These are phyloP conservation scores for Daphoenositta chrysoptera DNA, from an alignment of 2,113 vertebrate genomes.

Conservation along the genomic window DNA sequence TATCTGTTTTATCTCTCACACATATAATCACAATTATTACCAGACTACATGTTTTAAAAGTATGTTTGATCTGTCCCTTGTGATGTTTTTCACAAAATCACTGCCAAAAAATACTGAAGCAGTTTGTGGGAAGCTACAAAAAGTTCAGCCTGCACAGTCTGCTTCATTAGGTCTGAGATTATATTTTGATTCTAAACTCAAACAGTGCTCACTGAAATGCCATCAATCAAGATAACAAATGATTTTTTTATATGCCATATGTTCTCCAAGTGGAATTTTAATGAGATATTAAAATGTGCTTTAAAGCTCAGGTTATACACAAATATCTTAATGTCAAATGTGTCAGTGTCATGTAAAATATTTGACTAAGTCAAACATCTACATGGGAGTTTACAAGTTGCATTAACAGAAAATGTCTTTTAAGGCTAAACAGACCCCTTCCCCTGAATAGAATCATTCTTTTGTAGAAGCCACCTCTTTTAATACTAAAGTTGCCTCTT, in stretches of 20 bases:
- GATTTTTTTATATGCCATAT: conserved; percentile 25
- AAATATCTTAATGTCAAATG: not conserved
- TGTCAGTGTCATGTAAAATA: not conserved
- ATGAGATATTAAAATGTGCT: not conserved
- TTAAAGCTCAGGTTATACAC: conserved; percentile 2
- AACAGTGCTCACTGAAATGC: conserved; percentile 12
- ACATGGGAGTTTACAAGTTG: not conserved
- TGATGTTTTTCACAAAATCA: not conserved
- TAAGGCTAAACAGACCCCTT: not conserved
- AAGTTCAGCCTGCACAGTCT: not conserved
- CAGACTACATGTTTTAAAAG: not conserved
- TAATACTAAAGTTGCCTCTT: not conserved
- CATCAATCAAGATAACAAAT: conserved; percentile 35
- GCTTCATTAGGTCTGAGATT: conserved; percentile 4
- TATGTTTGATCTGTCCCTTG: not conserved
- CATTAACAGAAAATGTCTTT: not conserved
- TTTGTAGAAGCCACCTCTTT: not conserved
- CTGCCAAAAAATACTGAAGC: not conserved
- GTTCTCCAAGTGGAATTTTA: conserved; percentile 36
- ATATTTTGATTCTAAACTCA: conserved; percentile 30
- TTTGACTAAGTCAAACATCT: not conserved
- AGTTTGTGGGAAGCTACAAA: conserved; percentile 12
- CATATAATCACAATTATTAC: not conserved
- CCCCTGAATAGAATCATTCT: not conserved
- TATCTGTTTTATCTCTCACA: not conserved